phyloP scores from a whole-genome alignment of 1,140 invertebrate genomes.

The Drosophila sucinea region DNA sequence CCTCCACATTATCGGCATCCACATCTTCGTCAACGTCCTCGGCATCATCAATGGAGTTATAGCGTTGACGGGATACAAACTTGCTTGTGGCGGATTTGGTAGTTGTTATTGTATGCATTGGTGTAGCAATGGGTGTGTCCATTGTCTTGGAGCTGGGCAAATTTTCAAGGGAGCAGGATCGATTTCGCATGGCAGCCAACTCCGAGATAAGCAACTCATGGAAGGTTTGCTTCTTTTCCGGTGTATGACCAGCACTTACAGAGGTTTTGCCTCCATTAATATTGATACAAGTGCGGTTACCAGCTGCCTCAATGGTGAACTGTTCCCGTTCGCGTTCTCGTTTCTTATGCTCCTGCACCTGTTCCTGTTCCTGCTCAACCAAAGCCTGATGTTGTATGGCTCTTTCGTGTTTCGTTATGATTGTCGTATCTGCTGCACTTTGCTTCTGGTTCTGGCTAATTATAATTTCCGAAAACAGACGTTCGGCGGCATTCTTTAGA shows the following conservation, averaged over 20 bases:
- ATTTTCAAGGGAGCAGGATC: constrained; percentile 76
- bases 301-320: constrained; percentile 46
- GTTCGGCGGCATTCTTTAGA: constrained; percentile 79
- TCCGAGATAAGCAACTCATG: constrained; percentile 83
- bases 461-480: constrained; percentile 81
- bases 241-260: constrained; percentile 60
- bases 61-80: constrained; percentile 55
- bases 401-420: constrained; percentile 78
- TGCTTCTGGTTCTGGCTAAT: constrained; percentile 75
- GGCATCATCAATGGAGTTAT: constrained; percentile 73
- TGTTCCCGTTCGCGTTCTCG: constrained; percentile 31
- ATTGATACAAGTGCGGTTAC: constrained; percentile 66
- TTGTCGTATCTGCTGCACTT: constrained; percentile 49
- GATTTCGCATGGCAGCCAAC: constrained; percentile 78
- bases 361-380: constrained; percentile 61
- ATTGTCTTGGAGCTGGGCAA: constrained; percentile 54
- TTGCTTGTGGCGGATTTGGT: constrained; percentile 44
- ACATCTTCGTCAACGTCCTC: constrained; percentile 81
- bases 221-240: constrained; percentile 82
- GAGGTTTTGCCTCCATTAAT: constrained; percentile 59
- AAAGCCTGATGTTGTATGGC: constrained; percentile 70
- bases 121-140: not conserved
- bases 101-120: not conserved
- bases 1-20: constrained; percentile 70
- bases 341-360: constrained; percentile 48